These are phyloP conservation scores for Himalopsyche anomala DNA, from an alignment of 2,888 invertebrate genomes.

Conservation along the genomic window DNA sequence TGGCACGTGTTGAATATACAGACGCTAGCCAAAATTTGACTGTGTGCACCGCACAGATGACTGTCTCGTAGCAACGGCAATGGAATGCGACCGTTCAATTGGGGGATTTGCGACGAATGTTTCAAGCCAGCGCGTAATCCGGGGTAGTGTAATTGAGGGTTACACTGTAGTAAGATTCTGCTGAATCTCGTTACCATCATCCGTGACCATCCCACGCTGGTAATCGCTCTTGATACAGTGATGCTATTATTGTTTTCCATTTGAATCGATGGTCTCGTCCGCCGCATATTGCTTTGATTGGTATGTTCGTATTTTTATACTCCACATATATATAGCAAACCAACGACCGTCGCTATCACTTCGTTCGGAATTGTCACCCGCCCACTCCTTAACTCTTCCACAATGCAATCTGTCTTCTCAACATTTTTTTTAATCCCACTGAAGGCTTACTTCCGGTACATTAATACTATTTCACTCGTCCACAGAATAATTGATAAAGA, in stretches of 20 bases:
- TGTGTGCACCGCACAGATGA: no score
- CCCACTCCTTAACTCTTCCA: conserved; percentile 6
- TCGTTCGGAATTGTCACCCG: conserved; percentile 9
- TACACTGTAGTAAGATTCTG: no score
- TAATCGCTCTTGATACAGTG: not conserved
- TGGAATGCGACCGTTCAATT: no score
- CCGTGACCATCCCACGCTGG: not conserved
- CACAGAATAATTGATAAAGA: no score
- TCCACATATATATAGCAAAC: not conserved
- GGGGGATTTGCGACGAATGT: no score
- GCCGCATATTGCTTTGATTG: not conserved
- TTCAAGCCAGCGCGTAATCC: no score
- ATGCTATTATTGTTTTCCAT: not conserved
- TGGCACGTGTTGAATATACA: no score
- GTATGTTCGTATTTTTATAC: not conserved
- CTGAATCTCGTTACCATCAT: not conserved
- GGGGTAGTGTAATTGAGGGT: no score
- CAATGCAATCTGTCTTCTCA: not conserved
- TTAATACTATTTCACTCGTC: no score
- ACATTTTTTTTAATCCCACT: not conserved
- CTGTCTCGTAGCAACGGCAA: no score
- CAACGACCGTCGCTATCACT: conserved; percentile 4
- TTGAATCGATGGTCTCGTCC: not conserved
- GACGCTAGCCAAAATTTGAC: no score
- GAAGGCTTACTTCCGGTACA: no score